Evolutionary conservation across 2,797 vertebrate species (phyloP).

Genomic region (Sparus aurata): DNA sequence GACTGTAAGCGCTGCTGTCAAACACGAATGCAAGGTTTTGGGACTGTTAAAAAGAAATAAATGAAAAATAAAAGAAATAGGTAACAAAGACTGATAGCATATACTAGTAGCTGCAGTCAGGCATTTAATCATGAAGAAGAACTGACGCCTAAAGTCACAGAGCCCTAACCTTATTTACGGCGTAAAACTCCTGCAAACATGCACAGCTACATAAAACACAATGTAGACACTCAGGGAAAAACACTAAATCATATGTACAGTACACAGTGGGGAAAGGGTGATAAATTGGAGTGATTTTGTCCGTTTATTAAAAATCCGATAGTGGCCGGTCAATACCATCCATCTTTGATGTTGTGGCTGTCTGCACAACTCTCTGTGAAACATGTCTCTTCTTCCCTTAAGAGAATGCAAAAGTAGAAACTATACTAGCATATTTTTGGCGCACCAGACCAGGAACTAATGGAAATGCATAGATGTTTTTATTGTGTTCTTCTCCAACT

Average conservation of each 20-base stretch:
- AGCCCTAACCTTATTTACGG: not conserved
- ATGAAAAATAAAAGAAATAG: not conserved
- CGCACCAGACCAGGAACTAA: not conserved
- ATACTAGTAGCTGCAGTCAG: not conserved
- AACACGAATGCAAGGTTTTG: not conserved
- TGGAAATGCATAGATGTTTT: not conserved
- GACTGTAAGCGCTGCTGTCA: not conserved
- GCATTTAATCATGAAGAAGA: not conserved
- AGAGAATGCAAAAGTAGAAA: constrained; percentile 9
- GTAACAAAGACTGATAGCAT: not conserved
- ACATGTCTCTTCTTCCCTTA: not conserved
- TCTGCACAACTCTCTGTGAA: constrained; percentile 1
- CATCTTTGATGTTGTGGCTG: constrained; percentile 1
- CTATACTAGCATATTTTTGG: not conserved
- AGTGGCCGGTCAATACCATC: constrained; percentile 29
- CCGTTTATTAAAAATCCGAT: constrained; percentile 59
- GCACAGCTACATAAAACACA: not conserved
- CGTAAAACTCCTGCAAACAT: not conserved
- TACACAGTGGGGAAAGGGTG: constrained; percentile 9
- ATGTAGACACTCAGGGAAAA: not conserved
- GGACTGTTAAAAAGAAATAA: no score
- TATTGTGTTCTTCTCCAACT: not conserved
- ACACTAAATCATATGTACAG: constrained; percentile 16
- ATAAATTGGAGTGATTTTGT: constrained; percentile 32
- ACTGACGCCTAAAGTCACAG: not conserved